Percentiles rank a stretch among this genome's conserved stretches.
Conservation (phyloP, 2,113 vertebrate genomes). For the Pituophis catenifer region DNA sequence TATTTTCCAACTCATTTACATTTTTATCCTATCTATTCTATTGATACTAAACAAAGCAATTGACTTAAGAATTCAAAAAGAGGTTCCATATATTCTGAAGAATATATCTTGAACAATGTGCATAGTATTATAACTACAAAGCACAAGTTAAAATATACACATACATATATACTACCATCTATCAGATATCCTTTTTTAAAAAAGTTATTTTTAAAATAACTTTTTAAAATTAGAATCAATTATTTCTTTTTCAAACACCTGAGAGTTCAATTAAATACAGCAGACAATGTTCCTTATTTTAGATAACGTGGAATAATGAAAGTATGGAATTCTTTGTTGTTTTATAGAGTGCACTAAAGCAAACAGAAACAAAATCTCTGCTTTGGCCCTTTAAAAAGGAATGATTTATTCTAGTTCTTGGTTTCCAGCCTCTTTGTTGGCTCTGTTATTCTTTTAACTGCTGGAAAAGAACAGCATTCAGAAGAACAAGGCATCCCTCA, state of each 20-base stretch:
- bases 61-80: not conserved
- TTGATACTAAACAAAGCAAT: not conserved
- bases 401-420: not conserved
- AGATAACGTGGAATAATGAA: conserved; percentile 13
- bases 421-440: conserved; percentile 1
- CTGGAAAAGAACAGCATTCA: not conserved
- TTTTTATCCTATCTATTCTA: not conserved
- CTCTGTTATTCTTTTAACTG: not conserved
- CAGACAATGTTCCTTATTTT: conserved; percentile 9
- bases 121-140: not conserved
- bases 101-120: not conserved
- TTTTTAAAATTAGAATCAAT: too few relatives aligned
- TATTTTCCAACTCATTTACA: not conserved
- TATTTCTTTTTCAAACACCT: conserved; percentile 2
- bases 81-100: not conserved
- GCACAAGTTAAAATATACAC: not conserved
- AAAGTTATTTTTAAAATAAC: not conserved
- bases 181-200: not conserved
- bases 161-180: not conserved
- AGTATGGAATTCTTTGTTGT: conserved; percentile 3
- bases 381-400: not conserved
- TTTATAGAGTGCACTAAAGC: conserved; percentile 7
- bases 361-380: conserved; percentile 4
- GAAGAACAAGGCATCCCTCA: not conserved
- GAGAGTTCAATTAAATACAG: conserved; percentile 24